Evolutionary conservation across 1,140 invertebrate species (phyloP), one percentile per base, ranked within the genome.

Genomic region (Zaprionus africanus): DNA sequence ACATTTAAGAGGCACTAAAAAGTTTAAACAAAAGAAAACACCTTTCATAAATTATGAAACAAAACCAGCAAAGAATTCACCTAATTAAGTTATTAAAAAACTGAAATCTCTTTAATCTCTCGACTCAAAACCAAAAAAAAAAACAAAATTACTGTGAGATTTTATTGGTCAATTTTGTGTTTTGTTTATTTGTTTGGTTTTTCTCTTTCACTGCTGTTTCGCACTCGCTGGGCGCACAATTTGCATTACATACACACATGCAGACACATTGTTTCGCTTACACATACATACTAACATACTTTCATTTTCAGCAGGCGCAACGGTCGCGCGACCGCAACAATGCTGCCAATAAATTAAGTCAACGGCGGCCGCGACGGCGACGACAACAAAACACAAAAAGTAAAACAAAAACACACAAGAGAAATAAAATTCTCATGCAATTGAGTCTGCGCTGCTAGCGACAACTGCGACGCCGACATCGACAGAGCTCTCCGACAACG

Each of bases 371-470:
- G 46, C 74, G 61, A 76, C 73, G 51, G 26, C 74, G 61, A 76
- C 73, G 53, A 77, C 68, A 76, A 82, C 63, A 86, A 82, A 85
- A 85, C 63, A 78, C 31, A 34, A 34, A 85, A 69, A 46, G 60
- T 59, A 60, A 65, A 76, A 65, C 43, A 77, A 74, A 60, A 74
- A 75, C 64, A 60, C 26, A 72, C 60, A 66, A 73, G 41, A 77
- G 62, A 73, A 24, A 73, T 49, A 77, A 86, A 79, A 86, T 86
- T 86, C 82, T 88, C 83, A 87, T 88, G 83, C 79, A 87, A 87
- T 87, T 87, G 78, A 83, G 83, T 70, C 70, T 82, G 71, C 68
- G 81, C 73, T 84, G 81, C 76, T 36, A 65, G 68, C 68, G 73
- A 43, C 31, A 19, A 22, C 56, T 4, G 12, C 69, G 13, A 66